A percentile compares a stretch with the other conserved stretches of the same genome.
Conservation (phyloP, 2,797 vertebrate species). For the Brachyrhaphis roseni region DNA sequence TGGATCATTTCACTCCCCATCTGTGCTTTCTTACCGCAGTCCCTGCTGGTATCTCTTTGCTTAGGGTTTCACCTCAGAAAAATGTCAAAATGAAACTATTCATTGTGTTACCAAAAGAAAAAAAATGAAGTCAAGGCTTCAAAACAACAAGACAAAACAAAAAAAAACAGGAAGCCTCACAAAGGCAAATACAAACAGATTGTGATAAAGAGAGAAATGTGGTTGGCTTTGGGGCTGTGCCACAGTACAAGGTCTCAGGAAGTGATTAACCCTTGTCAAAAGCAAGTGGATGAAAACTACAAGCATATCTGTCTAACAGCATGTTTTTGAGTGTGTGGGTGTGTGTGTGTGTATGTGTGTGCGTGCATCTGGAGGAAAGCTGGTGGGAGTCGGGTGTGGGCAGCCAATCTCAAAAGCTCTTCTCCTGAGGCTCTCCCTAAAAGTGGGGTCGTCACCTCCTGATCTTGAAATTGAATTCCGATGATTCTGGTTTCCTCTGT, state of each 20-base stretch:
- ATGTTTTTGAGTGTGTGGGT: conserved; percentile 10
- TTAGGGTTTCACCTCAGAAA: conserved; percentile 29
- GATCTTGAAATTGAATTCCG: conserved; percentile 80
- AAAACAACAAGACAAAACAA: conserved; percentile 1
- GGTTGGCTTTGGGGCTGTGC: conserved; percentile 33
- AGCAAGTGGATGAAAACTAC: conserved; percentile 47
- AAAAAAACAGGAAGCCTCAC: conserved; percentile 3
- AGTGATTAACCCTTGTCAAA: conserved; percentile 73
- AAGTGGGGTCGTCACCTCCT: conserved; percentile 75
- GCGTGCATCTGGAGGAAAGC: conserved; percentile 29
- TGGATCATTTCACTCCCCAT: conserved; percentile 49
- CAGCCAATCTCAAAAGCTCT: conserved; percentile 64
- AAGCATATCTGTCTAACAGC: conserved; percentile 27
- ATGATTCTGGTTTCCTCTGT: conserved; percentile 66
- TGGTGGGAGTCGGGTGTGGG: conserved; percentile 59
- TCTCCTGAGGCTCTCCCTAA: conserved; percentile 70
- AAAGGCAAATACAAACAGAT: conserved; percentile 37
- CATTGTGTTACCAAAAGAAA: conserved; percentile 34
- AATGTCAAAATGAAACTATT: conserved; percentile 22
- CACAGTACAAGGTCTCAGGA: conserved; percentile 66
- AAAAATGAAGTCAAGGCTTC: conserved; percentile 9
- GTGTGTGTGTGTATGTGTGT: conserved; percentile 13
- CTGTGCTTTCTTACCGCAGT: conserved; percentile 31
- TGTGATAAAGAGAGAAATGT: conserved; percentile 35
- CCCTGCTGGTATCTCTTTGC: conserved; percentile 37